Base-by-base conservation (phyloP, 2,888 invertebrate species). In the Rhyacophila evoluta region DNA sequence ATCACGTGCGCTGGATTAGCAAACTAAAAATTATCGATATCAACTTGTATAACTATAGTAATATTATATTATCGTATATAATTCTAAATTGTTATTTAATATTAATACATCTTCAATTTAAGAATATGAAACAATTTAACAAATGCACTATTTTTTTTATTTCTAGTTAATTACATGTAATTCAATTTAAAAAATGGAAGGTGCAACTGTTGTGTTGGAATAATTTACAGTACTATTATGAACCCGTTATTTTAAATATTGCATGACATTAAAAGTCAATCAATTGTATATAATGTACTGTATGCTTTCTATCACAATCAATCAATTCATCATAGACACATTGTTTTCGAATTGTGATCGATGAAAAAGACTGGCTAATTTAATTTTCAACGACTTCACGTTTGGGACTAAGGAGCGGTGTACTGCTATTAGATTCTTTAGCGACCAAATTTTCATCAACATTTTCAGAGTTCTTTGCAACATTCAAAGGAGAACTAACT, bases 401-500 rank as follows among this genome's bases (percentile, higher is more conserved):
- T 39, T 82, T 82, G 2, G 82, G 82, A 70, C 79, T 81, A 29
- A 82, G 25, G 11, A 82, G 72, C 1, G 82, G 79, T 0, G 72
- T 67, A 37, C 76, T 72, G 19, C 78, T 72, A 33, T 78, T 78
- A 0, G 81, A 73, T n/a, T 75, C 75, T n/a, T 15, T 77, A 67
- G 77, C 33, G 37, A 55, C 38, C 6, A 72, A 27, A 41, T 73
- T 75, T 76, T 79, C 55, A 27, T 55, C 39, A 3, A 69, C 28
- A 11, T 25, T 12, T 25, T 70, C 72, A 37, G 76, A 19, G 2
- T 10, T 72, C 12, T 55, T 28, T 37, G 69, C 37, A 15, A 41
- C 12, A 27, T 38, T 39, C 3, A 39, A 11, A 12, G 89, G 89
- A 1, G 90, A 89, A 1, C 87, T 86, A 12, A 90, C 90, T 83